phyloP scores from a whole-genome alignment of 2,797 vertebrate species.

The Carapus acus region DNA sequence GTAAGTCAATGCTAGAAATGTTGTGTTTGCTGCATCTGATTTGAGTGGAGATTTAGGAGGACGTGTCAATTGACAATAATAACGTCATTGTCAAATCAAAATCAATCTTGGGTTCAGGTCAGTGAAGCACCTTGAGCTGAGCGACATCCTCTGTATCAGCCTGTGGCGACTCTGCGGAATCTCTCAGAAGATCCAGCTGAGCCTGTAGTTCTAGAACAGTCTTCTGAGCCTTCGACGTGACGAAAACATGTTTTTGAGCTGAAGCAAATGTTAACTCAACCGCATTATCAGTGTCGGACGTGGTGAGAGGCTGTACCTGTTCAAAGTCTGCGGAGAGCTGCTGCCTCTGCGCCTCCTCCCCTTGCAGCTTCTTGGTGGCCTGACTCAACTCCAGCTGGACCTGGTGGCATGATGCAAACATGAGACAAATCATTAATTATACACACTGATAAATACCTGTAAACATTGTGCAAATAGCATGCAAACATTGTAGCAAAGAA shows the following conservation, averaged over 20 bases:
- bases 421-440: conserved; percentile 3
- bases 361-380: conserved; percentile 67
- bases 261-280: too few relatives aligned
- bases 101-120: not conserved
- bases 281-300: too few relatives aligned
- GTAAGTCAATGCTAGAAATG: too few relatives aligned
- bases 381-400: conserved; percentile 74
- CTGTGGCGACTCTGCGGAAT: conserved; percentile 61
- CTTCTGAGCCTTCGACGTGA: conserved; percentile 73
- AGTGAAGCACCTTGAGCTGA: conserved; percentile 79
- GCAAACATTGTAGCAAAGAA: conserved; percentile 28
- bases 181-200: conserved; percentile 81
- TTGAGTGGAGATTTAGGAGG: too few relatives aligned
- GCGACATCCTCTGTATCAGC: conserved; percentile 68
- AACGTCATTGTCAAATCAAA: not conserved
- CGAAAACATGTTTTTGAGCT: conserved; percentile 4
- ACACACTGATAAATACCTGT: not conserved
- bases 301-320: conserved; percentile 68
- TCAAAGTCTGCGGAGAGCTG: conserved; percentile 77
- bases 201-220: conserved; percentile 75
- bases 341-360: conserved; percentile 71
- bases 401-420: conserved; percentile 55
- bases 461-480: not conserved
- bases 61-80: not conserved
- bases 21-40: too few relatives aligned